Evolutionary conservation across 2,888 invertebrate genomes (phyloP).

Genomic region (Clitarchus hookeri): DNA sequence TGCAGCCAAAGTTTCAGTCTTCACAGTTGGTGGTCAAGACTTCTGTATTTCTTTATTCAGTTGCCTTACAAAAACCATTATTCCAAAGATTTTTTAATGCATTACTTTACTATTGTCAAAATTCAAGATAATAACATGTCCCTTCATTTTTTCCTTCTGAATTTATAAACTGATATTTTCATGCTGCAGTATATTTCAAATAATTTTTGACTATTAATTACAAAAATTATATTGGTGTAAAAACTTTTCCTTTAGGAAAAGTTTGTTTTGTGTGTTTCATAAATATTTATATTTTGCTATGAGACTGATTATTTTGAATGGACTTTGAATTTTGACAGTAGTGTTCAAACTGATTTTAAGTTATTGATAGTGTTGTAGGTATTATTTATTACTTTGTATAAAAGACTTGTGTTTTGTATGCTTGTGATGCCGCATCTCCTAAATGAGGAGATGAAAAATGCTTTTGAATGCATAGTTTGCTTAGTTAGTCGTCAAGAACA

Average conservation of each 20-base stretch:
- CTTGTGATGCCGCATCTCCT: background rate
- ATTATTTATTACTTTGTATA: background rate
- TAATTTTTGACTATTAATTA: too few relatives aligned
- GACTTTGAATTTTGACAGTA: background rate
- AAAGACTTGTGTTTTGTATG: background rate
- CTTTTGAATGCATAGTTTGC: background rate
- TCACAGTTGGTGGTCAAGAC: background rate
- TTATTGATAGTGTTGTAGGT: background rate
- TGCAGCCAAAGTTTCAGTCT: background rate
- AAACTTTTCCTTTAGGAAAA: background rate
- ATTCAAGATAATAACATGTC: background rate
- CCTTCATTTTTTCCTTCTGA: background rate
- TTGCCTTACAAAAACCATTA: background rate
- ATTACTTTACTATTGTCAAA: background rate
- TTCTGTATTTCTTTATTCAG: background rate
- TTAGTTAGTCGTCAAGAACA: background rate
- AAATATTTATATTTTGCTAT: background rate
- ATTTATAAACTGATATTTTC: background rate
- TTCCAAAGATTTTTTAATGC: background rate
- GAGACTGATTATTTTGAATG: conserved; percentile 8
- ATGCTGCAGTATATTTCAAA: too few relatives aligned
- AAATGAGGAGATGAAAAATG: background rate
- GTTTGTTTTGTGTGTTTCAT: background rate
- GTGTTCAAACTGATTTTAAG: background rate
- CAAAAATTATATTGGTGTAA: too few relatives aligned